Conservation (phyloP, 2,113 vertebrate genomes). For the Urocolius indicus region DNA sequence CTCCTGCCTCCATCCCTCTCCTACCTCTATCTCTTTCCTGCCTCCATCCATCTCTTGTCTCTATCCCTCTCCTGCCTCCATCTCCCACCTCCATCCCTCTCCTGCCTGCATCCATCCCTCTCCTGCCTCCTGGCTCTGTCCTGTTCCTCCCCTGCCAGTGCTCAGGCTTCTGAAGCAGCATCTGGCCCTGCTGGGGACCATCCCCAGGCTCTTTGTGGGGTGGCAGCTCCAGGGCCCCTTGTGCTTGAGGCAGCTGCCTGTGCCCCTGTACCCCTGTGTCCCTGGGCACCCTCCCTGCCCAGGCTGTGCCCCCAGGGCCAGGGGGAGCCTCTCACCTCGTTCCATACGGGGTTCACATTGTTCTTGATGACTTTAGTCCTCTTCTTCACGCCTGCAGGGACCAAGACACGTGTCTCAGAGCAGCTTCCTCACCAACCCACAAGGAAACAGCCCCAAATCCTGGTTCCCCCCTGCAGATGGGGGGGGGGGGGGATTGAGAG, state of each 20-base stretch:
- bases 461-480: rapidly evolving
- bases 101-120: too few relatives aligned
- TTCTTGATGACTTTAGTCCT: slow-evolving; percentile 97
- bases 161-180: rapidly evolving
- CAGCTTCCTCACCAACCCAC: rapidly evolving
- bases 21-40: too few relatives aligned
- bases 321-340: slow-evolving; percentile 81
- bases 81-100: too few relatives aligned
- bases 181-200: rapidly evolving
- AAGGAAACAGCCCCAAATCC: neutral
- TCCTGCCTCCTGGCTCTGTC: too few relatives aligned
- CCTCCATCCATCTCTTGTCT: too few relatives aligned
- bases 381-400: slow-evolving; percentile 89
- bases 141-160: rapidly evolving
- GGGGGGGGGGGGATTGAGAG: too few relatives aligned
- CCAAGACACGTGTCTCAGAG: rapidly evolving
- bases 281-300: neutral
- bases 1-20: too few relatives aligned
- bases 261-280: neutral
- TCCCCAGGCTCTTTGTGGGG: rapidly evolving
- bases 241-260: rapidly evolving
- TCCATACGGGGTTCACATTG: slow-evolving; percentile 94
- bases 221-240: rapidly evolving
- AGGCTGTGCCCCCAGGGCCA: too few relatives aligned
- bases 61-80: too few relatives aligned